These are phyloP conservation scores for Drosophila nr. perissopoda DNA, from an alignment of 2,888 invertebrate species.

Conservation along the genomic window DNA sequence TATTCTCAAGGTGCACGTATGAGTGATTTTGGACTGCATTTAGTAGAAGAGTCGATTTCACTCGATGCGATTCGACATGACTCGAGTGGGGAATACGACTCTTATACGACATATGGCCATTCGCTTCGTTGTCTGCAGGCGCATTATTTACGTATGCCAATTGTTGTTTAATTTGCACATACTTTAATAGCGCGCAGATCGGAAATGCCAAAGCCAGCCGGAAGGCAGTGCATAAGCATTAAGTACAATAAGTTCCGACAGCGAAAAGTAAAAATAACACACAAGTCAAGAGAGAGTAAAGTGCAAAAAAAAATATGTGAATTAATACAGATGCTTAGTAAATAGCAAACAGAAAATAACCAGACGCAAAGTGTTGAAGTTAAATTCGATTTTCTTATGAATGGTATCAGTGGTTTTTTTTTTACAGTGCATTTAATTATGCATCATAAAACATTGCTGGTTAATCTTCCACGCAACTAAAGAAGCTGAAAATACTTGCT, in stretches of 20 bases:
- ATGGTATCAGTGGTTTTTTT: neutral
- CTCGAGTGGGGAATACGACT: neutral
- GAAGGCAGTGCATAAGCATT: constrained; percentile 12
- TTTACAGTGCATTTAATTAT: neutral
- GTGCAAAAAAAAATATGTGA: neutral
- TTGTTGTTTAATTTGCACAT: constrained; percentile 29
- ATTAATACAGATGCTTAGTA: neutral
- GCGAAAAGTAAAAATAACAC: neutral
- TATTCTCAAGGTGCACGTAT: constrained; percentile 6
- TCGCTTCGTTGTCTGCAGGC: neutral
- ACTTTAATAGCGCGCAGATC: constrained; percentile 43
- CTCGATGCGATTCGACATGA: neutral
- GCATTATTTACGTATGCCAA: constrained; percentile 16
- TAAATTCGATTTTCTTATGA: neutral
- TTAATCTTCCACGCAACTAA: neutral
- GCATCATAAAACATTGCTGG: neutral
- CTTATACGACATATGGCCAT: constrained; percentile 10
- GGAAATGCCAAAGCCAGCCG: constrained; percentile 60
- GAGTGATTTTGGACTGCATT: constrained; percentile 17
- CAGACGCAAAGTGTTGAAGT: neutral
- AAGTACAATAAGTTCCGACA: constrained; percentile 3
- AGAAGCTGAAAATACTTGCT: neutral
- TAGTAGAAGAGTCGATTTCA: constrained; percentile 13
- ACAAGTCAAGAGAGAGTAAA: neutral
- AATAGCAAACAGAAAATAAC: neutral